These are phyloP conservation scores for Vombatus ursinus DNA, from an alignment of 2,113 vertebrate species.

Conservation along the genomic window DNA sequence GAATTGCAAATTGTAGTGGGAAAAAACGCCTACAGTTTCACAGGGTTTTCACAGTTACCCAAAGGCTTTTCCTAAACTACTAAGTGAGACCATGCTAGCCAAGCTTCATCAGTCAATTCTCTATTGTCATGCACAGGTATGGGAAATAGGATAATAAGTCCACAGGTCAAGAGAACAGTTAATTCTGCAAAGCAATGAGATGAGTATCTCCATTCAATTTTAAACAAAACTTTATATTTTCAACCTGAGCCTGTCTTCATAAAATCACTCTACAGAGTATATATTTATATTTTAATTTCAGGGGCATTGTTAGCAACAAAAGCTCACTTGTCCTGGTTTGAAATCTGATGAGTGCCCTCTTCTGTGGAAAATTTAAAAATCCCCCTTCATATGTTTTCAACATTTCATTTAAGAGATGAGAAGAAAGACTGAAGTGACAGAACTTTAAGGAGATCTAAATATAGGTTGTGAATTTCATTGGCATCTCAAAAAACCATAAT, in stretches of 20 bases:
- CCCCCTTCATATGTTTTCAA: conserved; percentile 11
- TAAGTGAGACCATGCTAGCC: not conserved
- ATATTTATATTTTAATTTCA: conserved; percentile 45
- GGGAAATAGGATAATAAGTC: fast-evolving
- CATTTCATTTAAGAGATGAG: conserved; percentile 18
- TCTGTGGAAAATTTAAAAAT: conserved; percentile 47
- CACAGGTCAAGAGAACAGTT: not conserved
- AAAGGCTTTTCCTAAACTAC: not conserved
- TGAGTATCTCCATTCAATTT: not conserved
- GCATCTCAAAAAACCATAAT: conserved; percentile 25
- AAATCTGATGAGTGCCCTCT: conserved; percentile 35
- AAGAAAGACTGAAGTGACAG: conserved; percentile 20
- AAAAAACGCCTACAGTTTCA: not conserved
- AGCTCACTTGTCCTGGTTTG: conserved; percentile 38
- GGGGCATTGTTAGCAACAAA: conserved; percentile 46
- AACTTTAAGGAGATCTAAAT: conserved; percentile 63
- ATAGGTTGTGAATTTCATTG: conserved; percentile 34
- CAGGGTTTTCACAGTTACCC: not conserved
- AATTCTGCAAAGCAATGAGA: not conserved
- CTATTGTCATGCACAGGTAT: not conserved
- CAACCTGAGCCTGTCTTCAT: not conserved
- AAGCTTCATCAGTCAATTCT: not conserved
- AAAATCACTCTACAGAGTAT: conserved; percentile 40
- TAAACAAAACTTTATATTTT: not conserved
- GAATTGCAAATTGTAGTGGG: not conserved